Conservation (phyloP, 2,797 vertebrate species). For the Thunnus albacares region DNA sequence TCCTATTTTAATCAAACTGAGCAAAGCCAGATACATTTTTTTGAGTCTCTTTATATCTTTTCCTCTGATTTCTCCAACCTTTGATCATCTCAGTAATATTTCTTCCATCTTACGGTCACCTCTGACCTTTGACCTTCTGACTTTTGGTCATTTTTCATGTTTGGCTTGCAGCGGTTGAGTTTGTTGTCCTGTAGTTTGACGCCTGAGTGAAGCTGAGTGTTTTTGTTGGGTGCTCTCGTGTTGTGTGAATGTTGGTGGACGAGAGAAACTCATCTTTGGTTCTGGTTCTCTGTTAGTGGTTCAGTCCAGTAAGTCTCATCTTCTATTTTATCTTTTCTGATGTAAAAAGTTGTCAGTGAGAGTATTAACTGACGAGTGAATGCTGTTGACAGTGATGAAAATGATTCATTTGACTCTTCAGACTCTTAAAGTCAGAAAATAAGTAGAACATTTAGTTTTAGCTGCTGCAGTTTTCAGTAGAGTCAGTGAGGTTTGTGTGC, state of each 20-base stretch:
- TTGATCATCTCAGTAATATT: no score
- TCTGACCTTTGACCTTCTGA: no score
- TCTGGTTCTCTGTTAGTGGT: constrained; percentile 6
- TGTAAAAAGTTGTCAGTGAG: background rate
- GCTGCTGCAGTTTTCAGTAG: no score
- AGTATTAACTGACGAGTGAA: background rate
- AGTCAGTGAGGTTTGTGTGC: constrained; percentile 34
- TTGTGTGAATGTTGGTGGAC: constrained; percentile 1
- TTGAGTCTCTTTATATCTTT: no score
- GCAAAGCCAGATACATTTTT: no score
- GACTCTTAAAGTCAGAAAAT: no score
- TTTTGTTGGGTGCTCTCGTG: background rate
- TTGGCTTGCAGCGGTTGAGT: background rate
- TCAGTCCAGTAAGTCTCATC: constrained; percentile 18
- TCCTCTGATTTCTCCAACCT: no score
- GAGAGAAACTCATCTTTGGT: background rate
- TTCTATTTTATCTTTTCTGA: background rate
- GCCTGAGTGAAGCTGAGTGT: no score
- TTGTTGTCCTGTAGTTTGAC: background rate
- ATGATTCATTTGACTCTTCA: background rate
- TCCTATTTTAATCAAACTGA: no score
- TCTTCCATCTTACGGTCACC: no score
- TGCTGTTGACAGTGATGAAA: background rate
- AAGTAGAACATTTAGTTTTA: no score
- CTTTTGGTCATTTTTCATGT: no score